Evolutionary conservation across 2,113 vertebrate species (phyloP).

Genomic region (Rhinolophus ferrumequinum): DNA sequence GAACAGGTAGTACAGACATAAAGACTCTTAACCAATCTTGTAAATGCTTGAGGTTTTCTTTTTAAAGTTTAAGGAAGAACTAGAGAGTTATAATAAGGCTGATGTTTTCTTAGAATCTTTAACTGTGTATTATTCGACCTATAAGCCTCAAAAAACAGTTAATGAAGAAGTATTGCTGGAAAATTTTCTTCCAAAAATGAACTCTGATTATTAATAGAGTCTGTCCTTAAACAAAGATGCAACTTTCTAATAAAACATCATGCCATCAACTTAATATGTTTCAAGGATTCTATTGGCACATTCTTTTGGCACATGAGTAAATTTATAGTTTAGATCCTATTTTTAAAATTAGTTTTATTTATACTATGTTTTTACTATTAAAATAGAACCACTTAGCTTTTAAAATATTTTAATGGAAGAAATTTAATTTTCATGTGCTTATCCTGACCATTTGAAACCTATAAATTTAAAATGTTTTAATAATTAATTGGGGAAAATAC

Average conservation of each 20-base stretch:
- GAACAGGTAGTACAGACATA: conserved; percentile 3
- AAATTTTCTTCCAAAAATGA: conserved; percentile 67
- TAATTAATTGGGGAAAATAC: conserved; percentile 22
- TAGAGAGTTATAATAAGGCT: neutral
- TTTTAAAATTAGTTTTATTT: conserved; percentile 49
- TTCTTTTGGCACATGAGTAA: neutral
- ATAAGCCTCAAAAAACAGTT: conserved; percentile 62
- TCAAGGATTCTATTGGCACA: neutral
- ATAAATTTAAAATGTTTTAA: neutral
- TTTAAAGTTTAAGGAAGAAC: conserved; percentile 76
- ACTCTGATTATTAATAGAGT: conserved; percentile 72
- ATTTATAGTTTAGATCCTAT: conserved; percentile 4
- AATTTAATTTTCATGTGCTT: conserved; percentile 55
- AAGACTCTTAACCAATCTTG: conserved; percentile 49
- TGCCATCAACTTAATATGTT: conserved; percentile 45
- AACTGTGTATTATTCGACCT: conserved; percentile 58
- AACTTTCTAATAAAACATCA: conserved; percentile 65
- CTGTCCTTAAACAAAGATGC: conserved; percentile 65
- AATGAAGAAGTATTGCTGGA: conserved; percentile 71
- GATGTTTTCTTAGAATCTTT: conserved; percentile 68
- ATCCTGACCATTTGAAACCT: neutral
- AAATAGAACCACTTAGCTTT: conserved; percentile 28
- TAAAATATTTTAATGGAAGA: conserved; percentile 30
- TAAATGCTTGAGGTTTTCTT: conserved; percentile 69
- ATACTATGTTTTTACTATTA: conserved; percentile 46